phyloP scores from a whole-genome alignment of 2,888 invertebrate species.

The Parnassius orleans region DNA sequence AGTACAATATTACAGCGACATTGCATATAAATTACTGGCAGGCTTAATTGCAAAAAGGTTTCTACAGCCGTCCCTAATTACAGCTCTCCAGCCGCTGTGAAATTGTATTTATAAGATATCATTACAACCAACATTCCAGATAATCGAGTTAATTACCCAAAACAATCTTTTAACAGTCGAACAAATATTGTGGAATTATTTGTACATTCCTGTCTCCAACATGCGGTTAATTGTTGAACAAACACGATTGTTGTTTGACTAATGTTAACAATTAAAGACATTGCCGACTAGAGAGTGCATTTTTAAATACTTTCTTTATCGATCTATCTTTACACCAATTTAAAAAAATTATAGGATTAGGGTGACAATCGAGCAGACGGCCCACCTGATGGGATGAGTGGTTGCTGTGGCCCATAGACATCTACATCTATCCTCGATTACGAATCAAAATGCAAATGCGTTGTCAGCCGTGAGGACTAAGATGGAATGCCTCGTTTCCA shows the following conservation, averaged over 20 bases:
- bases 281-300: slow-evolving; percentile 4
- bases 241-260: slow-evolving; percentile 14
- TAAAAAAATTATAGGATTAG: too few relatives aligned
- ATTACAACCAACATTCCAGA: slow-evolving; percentile 19
- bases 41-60: slow-evolving; percentile 8
- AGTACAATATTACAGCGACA: slow-evolving; percentile 1
- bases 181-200: slow-evolving; percentile 20
- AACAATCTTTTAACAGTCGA: slow-evolving; percentile 18
- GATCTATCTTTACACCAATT: background rate
- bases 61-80: slow-evolving; percentile 18
- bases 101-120: slow-evolving; percentile 21
- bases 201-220: slow-evolving; percentile 18
- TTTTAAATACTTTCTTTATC: slow-evolving; percentile 2
- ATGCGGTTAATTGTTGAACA: slow-evolving; percentile 24
- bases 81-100: slow-evolving; percentile 12
- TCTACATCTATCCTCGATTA: too few relatives aligned
- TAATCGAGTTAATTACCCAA: slow-evolving; percentile 23
- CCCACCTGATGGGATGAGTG: too few relatives aligned
- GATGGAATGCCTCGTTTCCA: too few relatives aligned
- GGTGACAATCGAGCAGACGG: too few relatives aligned
- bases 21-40: background rate
- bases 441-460: too few relatives aligned
- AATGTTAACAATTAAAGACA: slow-evolving; percentile 7
- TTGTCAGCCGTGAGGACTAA: too few relatives aligned
- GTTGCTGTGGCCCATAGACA: too few relatives aligned